phyloP scores from a whole-genome alignment of 2,888 invertebrate genomes.

The Omphaloscelis lunosa region DNA sequence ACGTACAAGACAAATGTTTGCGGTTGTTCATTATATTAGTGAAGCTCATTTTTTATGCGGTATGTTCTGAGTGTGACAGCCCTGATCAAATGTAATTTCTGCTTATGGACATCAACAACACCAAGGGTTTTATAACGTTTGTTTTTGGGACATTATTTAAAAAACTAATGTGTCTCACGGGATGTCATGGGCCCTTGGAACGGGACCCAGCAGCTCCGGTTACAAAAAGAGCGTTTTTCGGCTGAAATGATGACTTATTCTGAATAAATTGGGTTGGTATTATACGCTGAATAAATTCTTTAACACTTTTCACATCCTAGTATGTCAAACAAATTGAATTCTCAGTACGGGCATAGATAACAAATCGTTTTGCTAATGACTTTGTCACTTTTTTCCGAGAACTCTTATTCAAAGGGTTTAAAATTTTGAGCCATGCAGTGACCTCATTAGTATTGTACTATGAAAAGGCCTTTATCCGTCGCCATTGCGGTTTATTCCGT shows the following conservation, averaged over 20 bases:
- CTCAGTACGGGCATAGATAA: conserved; percentile 22
- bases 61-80: neutral
- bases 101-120: neutral
- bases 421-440: conserved; percentile 36
- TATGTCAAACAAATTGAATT: neutral
- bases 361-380: conserved; percentile 42
- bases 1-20: conserved; percentile 8
- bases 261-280: neutral
- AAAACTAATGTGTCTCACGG: conserved; percentile 18
- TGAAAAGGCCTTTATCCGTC: conserved; percentile 28
- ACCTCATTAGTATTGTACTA: conserved; percentile 44
- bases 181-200: neutral
- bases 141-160: conserved; percentile 16
- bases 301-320: neutral
- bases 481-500: conserved; percentile 45
- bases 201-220: neutral
- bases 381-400: conserved; percentile 52
- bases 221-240: neutral
- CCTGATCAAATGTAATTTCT: neutral
- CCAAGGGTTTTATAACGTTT: conserved; percentile 6
- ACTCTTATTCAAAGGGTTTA: conserved; percentile 45
- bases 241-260: neutral
- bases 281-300: neutral
- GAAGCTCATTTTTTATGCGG: neutral
- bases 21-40: neutral